Evolutionary conservation across 2,797 vertebrate species (phyloP).

Genomic region (Syndactyla subalaris): DNA sequence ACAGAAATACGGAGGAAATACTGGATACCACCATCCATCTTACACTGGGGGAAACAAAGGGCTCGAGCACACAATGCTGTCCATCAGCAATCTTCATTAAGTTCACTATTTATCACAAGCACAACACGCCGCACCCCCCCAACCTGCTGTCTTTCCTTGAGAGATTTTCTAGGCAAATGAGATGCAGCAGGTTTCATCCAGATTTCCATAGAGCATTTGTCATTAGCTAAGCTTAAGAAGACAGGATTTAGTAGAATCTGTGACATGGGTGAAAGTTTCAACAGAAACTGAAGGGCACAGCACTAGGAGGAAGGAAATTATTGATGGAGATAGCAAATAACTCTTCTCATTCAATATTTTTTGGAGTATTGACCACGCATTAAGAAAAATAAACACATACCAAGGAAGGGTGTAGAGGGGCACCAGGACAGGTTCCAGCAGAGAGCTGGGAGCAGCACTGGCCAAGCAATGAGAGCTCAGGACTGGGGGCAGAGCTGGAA

Average conservation of each 20-base stretch:
- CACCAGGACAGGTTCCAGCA: background rate
- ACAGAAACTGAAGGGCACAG: slow-evolving; percentile 14
- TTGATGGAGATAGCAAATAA: background rate
- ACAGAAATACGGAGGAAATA: background rate
- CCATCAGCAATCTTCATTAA: slow-evolving; percentile 52
- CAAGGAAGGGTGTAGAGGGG: background rate
- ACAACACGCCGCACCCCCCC: background rate
- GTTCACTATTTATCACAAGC: slow-evolving; percentile 48
- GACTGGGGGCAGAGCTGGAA: background rate
- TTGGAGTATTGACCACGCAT: background rate
- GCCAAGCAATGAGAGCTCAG: background rate
- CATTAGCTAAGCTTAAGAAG: slow-evolving; percentile 37
- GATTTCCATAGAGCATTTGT: slow-evolving; percentile 55
- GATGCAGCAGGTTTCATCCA: slow-evolving; percentile 67
- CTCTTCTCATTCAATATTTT: background rate
- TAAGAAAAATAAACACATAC: background rate
- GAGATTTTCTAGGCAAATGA: slow-evolving; percentile 59
- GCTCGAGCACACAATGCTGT: background rate
- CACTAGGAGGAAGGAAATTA: background rate
- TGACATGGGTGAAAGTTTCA: slow-evolving; percentile 4
- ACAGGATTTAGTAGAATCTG: slow-evolving; percentile 18
- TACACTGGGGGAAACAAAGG: slow-evolving; percentile 24
- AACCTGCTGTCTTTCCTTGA: slow-evolving; percentile 35
- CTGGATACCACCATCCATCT: slow-evolving; percentile 2
- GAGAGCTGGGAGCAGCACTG: background rate